Base-by-base conservation (phyloP, 2,888 invertebrate species). In the Eilema depressum region DNA sequence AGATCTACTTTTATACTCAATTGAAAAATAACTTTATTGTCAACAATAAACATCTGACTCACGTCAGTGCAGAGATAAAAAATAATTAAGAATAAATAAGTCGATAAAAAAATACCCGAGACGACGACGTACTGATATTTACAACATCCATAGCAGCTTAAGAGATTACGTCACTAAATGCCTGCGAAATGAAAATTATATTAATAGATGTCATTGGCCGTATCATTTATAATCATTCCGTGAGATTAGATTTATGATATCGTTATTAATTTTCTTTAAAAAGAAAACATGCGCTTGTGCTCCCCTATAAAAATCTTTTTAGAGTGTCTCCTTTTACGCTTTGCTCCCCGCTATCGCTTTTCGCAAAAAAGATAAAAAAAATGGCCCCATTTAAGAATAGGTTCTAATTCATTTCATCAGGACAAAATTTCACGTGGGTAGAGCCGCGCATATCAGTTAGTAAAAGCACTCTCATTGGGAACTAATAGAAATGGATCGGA, bases 221-320 rank as follows among this genome's bases (percentile, higher is more conserved):
- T n/a, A 53, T 53, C 53, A 53, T 53, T 53, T n/a, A 53, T 53
- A 53, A 10, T 53, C 53, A 53, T 53, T 53, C 53, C 10, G n/a
- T n/a, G 53, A n/a, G n/a, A 53, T 53, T n/a, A 10, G n/a, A 53
- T 53, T 53, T 53, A 53, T 53, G n/a, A 53, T 53, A 53, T 53
- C n/a, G 8, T n/a, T 53, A 53, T 47, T 20, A 47, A 47, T n/a
- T 53, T 53, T 53, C n/a, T 53, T n/a, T 53, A 8, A 53, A 20
- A 37, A 20, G 20, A 53, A 53, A n/a, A 53, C 53, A n/a, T n/a
- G 53, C 53, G n/a, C 53, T 47, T 5, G 11, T 14, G 1, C 20
- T 47, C 20, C 20, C 20, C 5, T 8, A 53, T 53, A 4, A n/a
- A 41, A 53, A 53, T n/a, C 8, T n/a, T 53, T 30, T 53, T 2